phyloP scores from a whole-genome alignment of 2,113 vertebrate genomes.

The Tetrax tetrax region DNA sequence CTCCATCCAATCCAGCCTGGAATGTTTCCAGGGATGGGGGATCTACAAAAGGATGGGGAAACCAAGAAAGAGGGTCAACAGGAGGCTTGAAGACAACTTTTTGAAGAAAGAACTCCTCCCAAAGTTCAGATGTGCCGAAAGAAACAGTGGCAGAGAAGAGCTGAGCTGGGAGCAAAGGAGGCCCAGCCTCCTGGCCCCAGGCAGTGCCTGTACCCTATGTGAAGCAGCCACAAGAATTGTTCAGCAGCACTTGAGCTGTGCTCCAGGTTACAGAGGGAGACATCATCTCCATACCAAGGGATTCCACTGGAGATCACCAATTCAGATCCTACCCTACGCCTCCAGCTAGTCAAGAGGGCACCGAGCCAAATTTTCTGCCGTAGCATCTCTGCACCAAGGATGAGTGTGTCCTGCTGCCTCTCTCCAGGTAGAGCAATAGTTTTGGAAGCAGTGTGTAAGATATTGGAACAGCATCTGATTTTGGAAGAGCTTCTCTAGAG shows the following conservation, averaged over 20 bases:
- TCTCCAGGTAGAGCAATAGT: background rate
- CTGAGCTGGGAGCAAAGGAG: background rate
- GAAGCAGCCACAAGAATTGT: background rate
- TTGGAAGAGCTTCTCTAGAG: background rate
- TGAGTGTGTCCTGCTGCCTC: background rate
- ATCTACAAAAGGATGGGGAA: background rate
- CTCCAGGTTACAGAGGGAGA: background rate
- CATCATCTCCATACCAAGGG: background rate
- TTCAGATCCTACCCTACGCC: background rate
- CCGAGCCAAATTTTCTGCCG: background rate
- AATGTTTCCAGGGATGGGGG: background rate
- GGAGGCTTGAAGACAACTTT: background rate
- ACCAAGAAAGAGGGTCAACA: background rate
- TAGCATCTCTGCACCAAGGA: background rate
- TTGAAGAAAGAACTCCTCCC: background rate
- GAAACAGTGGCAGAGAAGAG: background rate
- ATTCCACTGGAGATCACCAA: background rate
- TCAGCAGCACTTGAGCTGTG: background rate
- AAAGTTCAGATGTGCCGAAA: background rate
- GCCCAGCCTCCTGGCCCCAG: accelerated
- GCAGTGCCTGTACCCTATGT: background rate
- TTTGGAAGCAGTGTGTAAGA: background rate
- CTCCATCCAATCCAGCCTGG: accelerated
- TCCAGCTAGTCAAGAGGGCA: background rate
- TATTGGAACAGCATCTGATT: background rate